Percentiles rank a stretch among this genome's conserved stretches.
Evolutionary conservation across 2,888 invertebrate species (phyloP).

Genomic region (Phorcus lineatus): DNA sequence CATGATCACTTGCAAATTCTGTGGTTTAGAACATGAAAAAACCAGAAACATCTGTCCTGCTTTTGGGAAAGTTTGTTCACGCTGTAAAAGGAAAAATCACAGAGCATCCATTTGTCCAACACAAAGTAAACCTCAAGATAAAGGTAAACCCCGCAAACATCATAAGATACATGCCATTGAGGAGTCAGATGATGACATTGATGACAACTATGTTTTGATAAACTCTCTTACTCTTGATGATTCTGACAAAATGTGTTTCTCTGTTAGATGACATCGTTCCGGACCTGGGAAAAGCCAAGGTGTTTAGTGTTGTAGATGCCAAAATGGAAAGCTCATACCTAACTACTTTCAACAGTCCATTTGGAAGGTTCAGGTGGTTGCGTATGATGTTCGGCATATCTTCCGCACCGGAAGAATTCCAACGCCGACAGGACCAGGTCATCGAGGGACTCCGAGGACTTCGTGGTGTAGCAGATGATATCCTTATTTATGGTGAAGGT

Average conservation of each 20-base stretch:
- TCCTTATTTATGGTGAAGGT: slow-evolving; percentile 41
- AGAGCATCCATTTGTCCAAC: neutral
- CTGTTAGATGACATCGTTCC: slow-evolving; percentile 45
- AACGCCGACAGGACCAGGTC: slow-evolving; percentile 39
- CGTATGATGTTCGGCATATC: slow-evolving; percentile 49
- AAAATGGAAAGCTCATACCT: slow-evolving; percentile 37
- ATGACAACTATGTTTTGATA: neutral
- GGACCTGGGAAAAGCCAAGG: slow-evolving; percentile 40
- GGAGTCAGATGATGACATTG: no score
- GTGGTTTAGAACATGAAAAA: neutral
- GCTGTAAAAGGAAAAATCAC: neutral
- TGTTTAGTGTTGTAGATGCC: slow-evolving; percentile 42
- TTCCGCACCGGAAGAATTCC: slow-evolving; percentile 43
- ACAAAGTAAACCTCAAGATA: neutral
- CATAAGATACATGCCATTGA: no score
- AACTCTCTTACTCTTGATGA: neutral
- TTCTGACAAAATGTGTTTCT: neutral
- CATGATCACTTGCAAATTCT: neutral
- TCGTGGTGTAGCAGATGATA: slow-evolving; percentile 45
- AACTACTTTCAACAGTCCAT: slow-evolving; percentile 49
- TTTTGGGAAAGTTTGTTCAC: neutral
- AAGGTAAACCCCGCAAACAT: neutral
- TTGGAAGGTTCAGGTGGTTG: slow-evolving; percentile 46
- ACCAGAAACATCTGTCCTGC: neutral
- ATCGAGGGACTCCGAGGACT: slow-evolving; percentile 46